phyloP scores from a whole-genome alignment of 2,888 invertebrate genomes.

The Hermodice carunculata region DNA sequence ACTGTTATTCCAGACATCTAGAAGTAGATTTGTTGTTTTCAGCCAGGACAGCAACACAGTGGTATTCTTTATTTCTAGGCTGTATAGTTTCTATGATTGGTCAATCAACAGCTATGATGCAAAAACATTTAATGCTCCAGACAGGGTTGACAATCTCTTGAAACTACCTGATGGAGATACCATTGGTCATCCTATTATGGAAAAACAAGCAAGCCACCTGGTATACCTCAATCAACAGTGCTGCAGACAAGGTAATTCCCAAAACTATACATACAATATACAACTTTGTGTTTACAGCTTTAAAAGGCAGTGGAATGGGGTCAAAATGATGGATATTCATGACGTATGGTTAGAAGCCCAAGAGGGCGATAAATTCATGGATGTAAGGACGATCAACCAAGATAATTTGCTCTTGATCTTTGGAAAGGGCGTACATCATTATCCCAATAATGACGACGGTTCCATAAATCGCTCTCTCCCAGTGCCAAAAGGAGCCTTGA shows the following conservation, averaged over 20 bases:
- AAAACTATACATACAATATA: not conserved
- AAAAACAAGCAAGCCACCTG: slow-evolving; percentile 8
- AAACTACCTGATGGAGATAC: slow-evolving; percentile 31
- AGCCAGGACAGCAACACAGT: slow-evolving; percentile 42
- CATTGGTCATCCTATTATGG: slow-evolving; percentile 22
- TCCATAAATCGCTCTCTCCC: slow-evolving; percentile 41
- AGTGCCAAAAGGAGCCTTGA: slow-evolving; percentile 48
- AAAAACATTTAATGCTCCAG: not conserved
- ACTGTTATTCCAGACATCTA: slow-evolving; percentile 39
- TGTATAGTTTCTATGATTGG: slow-evolving; percentile 32
- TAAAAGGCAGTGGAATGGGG: slow-evolving; percentile 18
- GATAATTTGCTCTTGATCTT: slow-evolving; percentile 49
- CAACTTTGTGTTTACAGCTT: slow-evolving; percentile 23
- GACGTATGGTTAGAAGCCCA: slow-evolving; percentile 43
- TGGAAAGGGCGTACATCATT: slow-evolving; percentile 40
- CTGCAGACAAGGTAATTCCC: not conserved
- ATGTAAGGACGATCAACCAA: slow-evolving; percentile 35
- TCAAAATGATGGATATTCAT: slow-evolving; percentile 13
- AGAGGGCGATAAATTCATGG: slow-evolving; percentile 46
- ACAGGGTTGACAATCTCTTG: slow-evolving; percentile 5
- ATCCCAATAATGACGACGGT: slow-evolving; percentile 43
- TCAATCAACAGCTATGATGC: slow-evolving; percentile 17
- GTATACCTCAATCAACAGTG: slow-evolving; percentile 20
- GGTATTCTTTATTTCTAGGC: slow-evolving; percentile 47
- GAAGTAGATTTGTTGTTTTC: slow-evolving; percentile 47